Conservation (phyloP, 2,888 invertebrate genomes). For the Chaetoderma sp. region DNA sequence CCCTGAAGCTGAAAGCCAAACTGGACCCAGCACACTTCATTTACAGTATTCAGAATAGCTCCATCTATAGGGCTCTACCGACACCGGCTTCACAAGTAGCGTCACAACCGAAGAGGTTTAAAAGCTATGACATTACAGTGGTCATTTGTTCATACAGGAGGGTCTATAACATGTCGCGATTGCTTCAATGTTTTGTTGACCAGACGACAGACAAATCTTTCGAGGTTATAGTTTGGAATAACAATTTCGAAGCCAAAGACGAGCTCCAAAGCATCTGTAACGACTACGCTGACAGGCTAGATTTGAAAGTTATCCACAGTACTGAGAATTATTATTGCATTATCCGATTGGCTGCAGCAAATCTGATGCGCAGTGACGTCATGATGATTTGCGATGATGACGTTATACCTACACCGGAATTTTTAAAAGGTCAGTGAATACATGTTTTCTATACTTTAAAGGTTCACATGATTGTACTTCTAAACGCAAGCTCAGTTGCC, state of each 20-base stretch:
- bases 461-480: no score
- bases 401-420: background rate
- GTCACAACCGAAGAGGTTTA: background rate
- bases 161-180: conserved; percentile 1
- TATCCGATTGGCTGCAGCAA: background rate
- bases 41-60: background rate
- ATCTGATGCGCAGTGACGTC: conserved; percentile 1
- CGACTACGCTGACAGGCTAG: background rate
- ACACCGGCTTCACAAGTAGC: background rate
- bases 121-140: background rate
- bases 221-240: conserved; percentile 7
- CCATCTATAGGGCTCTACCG: background rate
- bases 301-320: conserved; percentile 1
- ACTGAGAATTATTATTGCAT: conserved; percentile 9
- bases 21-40: background rate
- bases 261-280: conserved; percentile 4
- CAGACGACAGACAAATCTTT: background rate
- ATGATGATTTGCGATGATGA: conserved; percentile 7
- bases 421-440: background rate
- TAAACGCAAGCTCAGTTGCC: no score
- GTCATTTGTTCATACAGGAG: conserved; percentile 6
- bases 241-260: background rate
- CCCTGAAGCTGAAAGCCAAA: background rate
- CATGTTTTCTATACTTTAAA: no score
- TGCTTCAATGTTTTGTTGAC: background rate